A percentile compares a stretch with the other conserved stretches of the same genome.
Conservation (phyloP, 2,888 invertebrate species). For the Dicycla oo region DNA sequence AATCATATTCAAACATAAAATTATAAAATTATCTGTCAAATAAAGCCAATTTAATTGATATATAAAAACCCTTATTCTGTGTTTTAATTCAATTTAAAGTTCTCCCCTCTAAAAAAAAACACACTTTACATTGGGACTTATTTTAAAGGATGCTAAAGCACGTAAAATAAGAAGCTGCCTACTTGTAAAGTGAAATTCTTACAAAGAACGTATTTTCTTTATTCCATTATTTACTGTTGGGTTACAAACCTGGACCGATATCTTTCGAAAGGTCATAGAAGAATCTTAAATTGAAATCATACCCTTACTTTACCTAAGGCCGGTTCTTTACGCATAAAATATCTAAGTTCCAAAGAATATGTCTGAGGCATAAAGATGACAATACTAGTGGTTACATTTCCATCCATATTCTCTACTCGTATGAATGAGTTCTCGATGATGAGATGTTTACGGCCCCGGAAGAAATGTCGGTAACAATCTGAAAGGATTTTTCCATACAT, state of each 20-base stretch:
- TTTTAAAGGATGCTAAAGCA: no score
- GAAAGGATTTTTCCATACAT: constrained; percentile 24
- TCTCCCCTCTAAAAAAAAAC: no score
- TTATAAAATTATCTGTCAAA: no score
- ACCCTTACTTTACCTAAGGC: not conserved
- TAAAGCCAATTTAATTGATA: no score
- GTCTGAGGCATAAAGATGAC: constrained; percentile 18
- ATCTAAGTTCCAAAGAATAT: constrained; percentile 8
- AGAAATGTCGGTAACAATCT: constrained; percentile 41
- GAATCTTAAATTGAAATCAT: constrained; percentile 12
- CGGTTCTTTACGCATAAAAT: constrained; percentile 4
- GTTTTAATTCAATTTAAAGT: no score
- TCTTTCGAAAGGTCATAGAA: not conserved
- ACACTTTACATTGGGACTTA: no score
- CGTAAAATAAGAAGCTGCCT: not conserved
- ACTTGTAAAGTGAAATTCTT: not conserved
- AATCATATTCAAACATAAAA: no score
- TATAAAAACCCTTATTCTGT: no score
- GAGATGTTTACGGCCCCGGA: constrained; percentile 52
- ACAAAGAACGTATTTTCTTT: not conserved
- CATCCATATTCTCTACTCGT: constrained; percentile 27
- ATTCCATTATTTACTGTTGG: not conserved
- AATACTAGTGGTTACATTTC: constrained; percentile 27
- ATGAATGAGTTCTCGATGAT: constrained; percentile 49
- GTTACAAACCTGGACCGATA: not conserved